Percentiles rank a stretch among this genome's conserved stretches.
Conservation (phyloP, 2,113 vertebrate genomes). For the Cercopithecus mona region DNA sequence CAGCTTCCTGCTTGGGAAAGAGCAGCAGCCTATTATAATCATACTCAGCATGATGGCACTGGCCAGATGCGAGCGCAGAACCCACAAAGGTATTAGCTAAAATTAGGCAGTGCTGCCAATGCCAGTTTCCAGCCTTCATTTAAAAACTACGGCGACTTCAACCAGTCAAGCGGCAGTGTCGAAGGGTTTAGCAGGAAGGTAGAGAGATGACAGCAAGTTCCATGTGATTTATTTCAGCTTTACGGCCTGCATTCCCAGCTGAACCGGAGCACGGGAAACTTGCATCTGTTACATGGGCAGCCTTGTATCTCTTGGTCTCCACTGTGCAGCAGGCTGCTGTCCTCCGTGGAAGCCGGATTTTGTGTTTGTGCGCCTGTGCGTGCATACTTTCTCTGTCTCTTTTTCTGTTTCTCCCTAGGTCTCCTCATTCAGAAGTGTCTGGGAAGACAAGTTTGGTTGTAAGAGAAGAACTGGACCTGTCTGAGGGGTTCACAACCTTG, state of each 20-base stretch:
- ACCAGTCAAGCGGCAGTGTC: constrained; percentile 79
- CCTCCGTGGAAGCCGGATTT: constrained; percentile 18
- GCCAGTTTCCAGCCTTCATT: constrained; percentile 86
- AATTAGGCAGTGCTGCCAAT: constrained; percentile 84
- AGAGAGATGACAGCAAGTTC: constrained; percentile 89
- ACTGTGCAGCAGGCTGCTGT: constrained; percentile 74
- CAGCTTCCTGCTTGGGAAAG: constrained; percentile 83
- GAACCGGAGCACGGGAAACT: constrained; percentile 87
- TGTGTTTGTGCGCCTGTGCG: background rate
- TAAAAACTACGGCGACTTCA: constrained; percentile 83
- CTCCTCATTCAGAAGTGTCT: background rate
- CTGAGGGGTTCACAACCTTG: constrained; percentile 1
- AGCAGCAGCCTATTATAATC: constrained; percentile 87
- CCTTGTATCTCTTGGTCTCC: constrained; percentile 71
- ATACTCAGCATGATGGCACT: constrained; percentile 82
- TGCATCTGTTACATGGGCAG: constrained; percentile 90
- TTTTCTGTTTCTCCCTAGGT: background rate
- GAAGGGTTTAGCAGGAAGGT: constrained; percentile 83
- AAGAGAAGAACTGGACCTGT: background rate
- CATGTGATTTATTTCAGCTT: constrained; percentile 90
- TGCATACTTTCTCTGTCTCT: too few relatives aligned
- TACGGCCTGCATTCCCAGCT: constrained; percentile 83
- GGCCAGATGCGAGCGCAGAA: constrained; percentile 89
- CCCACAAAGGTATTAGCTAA: constrained; percentile 88
- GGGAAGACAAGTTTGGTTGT: background rate